These are phyloP conservation scores for Ennomos fuscantarius DNA, from an alignment of 2,888 invertebrate species.

Conservation along the genomic window DNA sequence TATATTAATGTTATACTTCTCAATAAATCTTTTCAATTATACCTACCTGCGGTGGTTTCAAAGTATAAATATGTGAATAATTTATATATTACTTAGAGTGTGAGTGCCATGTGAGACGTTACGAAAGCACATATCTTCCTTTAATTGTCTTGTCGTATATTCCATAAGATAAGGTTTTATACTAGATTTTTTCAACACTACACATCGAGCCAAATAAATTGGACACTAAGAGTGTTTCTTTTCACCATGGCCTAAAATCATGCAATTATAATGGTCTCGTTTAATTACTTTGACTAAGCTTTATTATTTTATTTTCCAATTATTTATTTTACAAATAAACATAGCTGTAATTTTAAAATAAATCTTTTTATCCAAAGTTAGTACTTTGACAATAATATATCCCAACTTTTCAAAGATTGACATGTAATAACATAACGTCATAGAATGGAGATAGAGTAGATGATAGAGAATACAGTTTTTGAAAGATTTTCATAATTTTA, in stretches of 20 bases:
- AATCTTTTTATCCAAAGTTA: conserved; percentile 21
- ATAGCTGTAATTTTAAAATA: conserved; percentile 11
- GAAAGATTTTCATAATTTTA: conserved; percentile 36
- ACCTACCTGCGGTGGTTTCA: background rate
- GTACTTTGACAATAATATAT: conserved; percentile 39
- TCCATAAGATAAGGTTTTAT: conserved; percentile 34
- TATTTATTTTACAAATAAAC: conserved; percentile 22
- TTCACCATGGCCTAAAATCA: conserved; percentile 27
- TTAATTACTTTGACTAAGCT: conserved; percentile 16
- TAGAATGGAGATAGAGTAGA: conserved; percentile 21
- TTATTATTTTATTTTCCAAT: conserved; percentile 9
- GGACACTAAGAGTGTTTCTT: conserved; percentile 7
- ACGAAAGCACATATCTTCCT: conserved; percentile 39
- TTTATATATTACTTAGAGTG: conserved; percentile 10
- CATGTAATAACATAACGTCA: conserved; percentile 13
- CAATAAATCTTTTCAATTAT: background rate
- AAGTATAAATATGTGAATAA: background rate
- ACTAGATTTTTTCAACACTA: conserved; percentile 26
- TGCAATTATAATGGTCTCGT: conserved; percentile 5
- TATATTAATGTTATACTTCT: background rate
- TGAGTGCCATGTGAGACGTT: conserved; percentile 46
- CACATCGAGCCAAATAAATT: conserved; percentile 30
- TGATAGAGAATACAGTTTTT: conserved; percentile 30
- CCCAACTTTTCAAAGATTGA: conserved; percentile 19
- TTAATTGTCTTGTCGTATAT: conserved; percentile 20